Conservation (phyloP, 2,888 invertebrate species). For the Bruchidius siliquastri region DNA sequence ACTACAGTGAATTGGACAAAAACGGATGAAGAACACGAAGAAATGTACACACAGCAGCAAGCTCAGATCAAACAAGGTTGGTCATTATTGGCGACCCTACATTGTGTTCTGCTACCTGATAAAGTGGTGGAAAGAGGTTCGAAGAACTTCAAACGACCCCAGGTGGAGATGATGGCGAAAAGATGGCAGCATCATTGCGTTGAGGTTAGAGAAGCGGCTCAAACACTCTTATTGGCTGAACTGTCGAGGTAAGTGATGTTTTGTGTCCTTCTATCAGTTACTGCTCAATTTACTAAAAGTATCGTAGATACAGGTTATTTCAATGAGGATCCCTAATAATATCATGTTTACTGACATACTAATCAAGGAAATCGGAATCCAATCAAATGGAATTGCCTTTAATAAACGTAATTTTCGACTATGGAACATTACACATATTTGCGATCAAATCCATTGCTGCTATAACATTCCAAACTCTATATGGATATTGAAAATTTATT, state of each 20-base stretch:
- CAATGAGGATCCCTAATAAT: too few relatives aligned
- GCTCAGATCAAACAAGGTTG: conserved; percentile 96
- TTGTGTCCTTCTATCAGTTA: too few relatives aligned
- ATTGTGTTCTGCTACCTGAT: conserved; percentile 93
- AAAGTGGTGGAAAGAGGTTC: conserved; percentile 65
- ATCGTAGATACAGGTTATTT: too few relatives aligned
- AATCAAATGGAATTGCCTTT: too few relatives aligned
- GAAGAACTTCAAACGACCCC: conserved; percentile 85
- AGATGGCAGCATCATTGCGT: conserved; percentile 99
- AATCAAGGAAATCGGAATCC: too few relatives aligned
- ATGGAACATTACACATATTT: too few relatives aligned
- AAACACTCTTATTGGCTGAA: conserved; percentile 91
- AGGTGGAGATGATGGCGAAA: conserved; percentile 95
- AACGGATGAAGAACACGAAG: conserved; percentile 77
- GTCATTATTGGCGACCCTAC: conserved; percentile 92
- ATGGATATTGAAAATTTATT: conserved; percentile 9
- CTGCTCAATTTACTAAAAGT: too few relatives aligned
- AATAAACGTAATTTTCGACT: too few relatives aligned
- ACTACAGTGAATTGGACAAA: conserved; percentile 64
- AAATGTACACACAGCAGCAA: conserved; percentile 78
- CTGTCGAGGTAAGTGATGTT: conserved; percentile 47
- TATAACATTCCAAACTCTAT: too few relatives aligned
- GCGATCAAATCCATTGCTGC: too few relatives aligned
- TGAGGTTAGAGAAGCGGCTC: conserved; percentile 95
- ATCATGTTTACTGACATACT: too few relatives aligned